Conservation (phyloP, 2,888 invertebrate genomes). For the Myopa tessellatipennis region DNA sequence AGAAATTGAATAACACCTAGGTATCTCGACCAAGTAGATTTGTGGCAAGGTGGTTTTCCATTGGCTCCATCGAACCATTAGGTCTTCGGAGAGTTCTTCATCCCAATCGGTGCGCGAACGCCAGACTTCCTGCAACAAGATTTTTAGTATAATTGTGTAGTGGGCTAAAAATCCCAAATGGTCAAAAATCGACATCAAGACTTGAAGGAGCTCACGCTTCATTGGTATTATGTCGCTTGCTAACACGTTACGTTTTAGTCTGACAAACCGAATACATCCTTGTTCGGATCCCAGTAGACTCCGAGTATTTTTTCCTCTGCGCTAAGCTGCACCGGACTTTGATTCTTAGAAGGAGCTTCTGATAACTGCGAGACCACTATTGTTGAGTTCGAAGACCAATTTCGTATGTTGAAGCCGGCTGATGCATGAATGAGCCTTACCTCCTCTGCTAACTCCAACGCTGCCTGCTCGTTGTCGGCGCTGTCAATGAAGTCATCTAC, state of each 20-base stretch:
- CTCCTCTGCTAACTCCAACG: constrained; percentile 28
- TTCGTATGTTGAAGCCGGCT: constrained; percentile 5
- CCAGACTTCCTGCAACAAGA: constrained; percentile 48
- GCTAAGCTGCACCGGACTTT: not conserved
- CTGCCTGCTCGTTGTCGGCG: constrained; percentile 17
- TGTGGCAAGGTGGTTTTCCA: constrained; percentile 41
- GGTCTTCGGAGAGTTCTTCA: not conserved
- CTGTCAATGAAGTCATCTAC: no score
- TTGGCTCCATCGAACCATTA: constrained; percentile 38
- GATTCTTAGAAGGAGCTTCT: constrained; percentile 22
- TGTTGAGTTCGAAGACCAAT: constrained; percentile 22
- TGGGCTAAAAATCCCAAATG: constrained; percentile 45
- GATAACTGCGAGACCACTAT: constrained; percentile 30
- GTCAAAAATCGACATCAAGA: constrained; percentile 40
- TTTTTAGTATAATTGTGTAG: constrained; percentile 44
- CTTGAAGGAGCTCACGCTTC: constrained; percentile 44
- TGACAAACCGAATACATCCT: constrained; percentile 43
- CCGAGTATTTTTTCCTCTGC: constrained; percentile 25
- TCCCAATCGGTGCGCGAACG: constrained; percentile 12
- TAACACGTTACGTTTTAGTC: constrained; percentile 42
- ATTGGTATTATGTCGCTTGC: constrained; percentile 38
- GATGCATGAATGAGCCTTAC: constrained; percentile 35
- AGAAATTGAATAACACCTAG: constrained; percentile 39
- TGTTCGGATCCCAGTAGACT: not conserved
- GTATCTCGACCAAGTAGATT: constrained; percentile 40